Percentiles rank a stretch among this genome's conserved stretches.
Evolutionary conservation across 2,797 vertebrate genomes (phyloP).

Genomic region (Gallinago stenura): DNA sequence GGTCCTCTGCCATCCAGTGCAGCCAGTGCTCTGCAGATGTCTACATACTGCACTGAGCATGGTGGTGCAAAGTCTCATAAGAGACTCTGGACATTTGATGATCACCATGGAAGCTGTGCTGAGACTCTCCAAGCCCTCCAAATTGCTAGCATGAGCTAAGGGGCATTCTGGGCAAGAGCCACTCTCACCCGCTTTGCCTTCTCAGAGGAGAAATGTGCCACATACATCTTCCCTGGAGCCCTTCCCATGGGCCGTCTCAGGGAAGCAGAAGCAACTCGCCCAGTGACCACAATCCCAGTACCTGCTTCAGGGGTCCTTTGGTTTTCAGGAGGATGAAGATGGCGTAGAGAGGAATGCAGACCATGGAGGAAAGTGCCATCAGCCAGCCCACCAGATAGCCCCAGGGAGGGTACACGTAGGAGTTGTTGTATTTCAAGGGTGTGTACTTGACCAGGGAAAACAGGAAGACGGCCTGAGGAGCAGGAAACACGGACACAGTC

Average conservation of each 20-base stretch:
- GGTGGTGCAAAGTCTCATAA: neutral
- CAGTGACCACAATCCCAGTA: conserved; percentile 38
- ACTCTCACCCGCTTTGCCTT: neutral
- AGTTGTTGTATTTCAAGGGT: conserved; percentile 82
- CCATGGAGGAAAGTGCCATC: conserved; percentile 83
- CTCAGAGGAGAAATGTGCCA: neutral
- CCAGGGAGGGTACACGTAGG: conserved; percentile 80
- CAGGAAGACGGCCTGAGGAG: conserved; percentile 78
- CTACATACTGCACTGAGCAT: neutral
- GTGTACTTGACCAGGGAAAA: conserved; percentile 82
- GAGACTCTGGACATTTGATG: neutral
- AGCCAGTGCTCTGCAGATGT: neutral
- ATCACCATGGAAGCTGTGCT: neutral
- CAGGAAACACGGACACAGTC: neutral
- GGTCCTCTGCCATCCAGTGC: neutral
- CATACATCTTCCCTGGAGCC: neutral
- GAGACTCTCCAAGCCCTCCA: neutral
- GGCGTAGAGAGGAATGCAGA: conserved; percentile 77
- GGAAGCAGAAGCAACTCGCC: neutral
- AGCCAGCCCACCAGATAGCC: conserved; percentile 82
- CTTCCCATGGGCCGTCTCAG: rapidly evolving
- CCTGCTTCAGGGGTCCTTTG: conserved; percentile 81
- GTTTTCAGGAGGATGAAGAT: conserved; percentile 76
- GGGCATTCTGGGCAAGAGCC: neutral
- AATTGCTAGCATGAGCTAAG: neutral